Conservation (phyloP, 2,113 vertebrate genomes). For the Dissostichus mawsoni region DNA sequence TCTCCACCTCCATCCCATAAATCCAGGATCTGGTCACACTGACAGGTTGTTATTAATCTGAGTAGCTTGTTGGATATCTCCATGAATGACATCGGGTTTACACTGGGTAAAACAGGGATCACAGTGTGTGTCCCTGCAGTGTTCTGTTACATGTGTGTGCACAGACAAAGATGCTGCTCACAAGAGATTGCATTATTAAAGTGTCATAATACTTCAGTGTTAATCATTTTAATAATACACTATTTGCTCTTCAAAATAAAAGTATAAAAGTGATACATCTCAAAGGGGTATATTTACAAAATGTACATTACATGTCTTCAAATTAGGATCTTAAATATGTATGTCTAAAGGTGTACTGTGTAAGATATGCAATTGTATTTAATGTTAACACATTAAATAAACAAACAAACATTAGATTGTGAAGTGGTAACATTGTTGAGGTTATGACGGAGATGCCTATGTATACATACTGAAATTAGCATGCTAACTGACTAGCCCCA, state of each 20-base stretch:
- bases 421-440: no score
- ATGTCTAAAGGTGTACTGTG: no score
- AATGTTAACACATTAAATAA: no score
- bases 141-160: conserved; percentile 14
- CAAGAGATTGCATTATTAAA: background rate
- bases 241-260: background rate
- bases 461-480: no score
- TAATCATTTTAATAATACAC: background rate
- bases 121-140: background rate
- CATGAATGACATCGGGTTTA: conserved; percentile 25
- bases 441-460: no score
- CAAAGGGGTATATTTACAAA: no score
- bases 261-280: background rate
- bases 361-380: no score
- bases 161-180: background rate
- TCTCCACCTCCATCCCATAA: conserved; percentile 39
- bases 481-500: no score
- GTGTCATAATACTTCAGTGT: background rate
- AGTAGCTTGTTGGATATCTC: conserved; percentile 41
- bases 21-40: conserved; percentile 46
- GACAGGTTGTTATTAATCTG: conserved; percentile 63
- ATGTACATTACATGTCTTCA: no score
- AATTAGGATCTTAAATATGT: no score
- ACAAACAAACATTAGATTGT: no score
- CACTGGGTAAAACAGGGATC: conserved; percentile 25